Conservation (phyloP, 2,888 invertebrate genomes). For the Eupithecia subumbrata region DNA sequence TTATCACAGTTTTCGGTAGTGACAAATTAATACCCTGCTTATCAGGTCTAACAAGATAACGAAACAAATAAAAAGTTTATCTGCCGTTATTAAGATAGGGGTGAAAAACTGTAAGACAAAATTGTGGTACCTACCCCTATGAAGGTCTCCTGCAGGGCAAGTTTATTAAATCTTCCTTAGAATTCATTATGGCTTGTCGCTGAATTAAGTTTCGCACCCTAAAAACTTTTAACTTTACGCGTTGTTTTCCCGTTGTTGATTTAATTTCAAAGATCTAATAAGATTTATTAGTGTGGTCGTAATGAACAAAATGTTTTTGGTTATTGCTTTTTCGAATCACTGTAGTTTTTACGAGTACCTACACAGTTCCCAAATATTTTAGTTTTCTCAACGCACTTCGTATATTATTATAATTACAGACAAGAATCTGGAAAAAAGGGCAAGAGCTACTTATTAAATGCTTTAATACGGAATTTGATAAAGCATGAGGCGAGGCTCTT, state of each 20-base stretch:
- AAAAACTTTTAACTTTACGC: constrained; percentile 63
- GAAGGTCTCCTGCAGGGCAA: constrained; percentile 53
- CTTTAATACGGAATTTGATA: too few species aligned
- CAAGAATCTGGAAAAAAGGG: too few species aligned
- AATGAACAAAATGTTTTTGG: constrained; percentile 31
- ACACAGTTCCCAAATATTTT: neutral
- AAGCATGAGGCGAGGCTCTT: too few species aligned
- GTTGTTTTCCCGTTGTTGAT: constrained; percentile 59
- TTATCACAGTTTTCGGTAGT: neutral
- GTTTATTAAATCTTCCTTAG: constrained; percentile 72
- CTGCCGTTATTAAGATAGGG: constrained; percentile 45
- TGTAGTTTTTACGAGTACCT: neutral
- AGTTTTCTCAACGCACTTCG: too few species aligned
- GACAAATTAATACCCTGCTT: neutral
- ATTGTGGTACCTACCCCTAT: constrained; percentile 55
- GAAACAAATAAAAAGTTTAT: constrained; percentile 47
- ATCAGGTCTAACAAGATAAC: constrained; percentile 41
- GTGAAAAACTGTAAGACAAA: constrained; percentile 57
- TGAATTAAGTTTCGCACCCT: constrained; percentile 73
- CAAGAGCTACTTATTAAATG: too few species aligned
- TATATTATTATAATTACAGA: too few species aligned
- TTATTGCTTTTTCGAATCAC: constrained; percentile 9
- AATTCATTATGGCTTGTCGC: constrained; percentile 69
- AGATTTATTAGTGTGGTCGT: constrained; percentile 53
- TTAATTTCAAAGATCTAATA: constrained; percentile 60